Evolutionary conservation across 2,113 vertebrate species (phyloP).

Genomic region (Myotis davidii): DNA sequence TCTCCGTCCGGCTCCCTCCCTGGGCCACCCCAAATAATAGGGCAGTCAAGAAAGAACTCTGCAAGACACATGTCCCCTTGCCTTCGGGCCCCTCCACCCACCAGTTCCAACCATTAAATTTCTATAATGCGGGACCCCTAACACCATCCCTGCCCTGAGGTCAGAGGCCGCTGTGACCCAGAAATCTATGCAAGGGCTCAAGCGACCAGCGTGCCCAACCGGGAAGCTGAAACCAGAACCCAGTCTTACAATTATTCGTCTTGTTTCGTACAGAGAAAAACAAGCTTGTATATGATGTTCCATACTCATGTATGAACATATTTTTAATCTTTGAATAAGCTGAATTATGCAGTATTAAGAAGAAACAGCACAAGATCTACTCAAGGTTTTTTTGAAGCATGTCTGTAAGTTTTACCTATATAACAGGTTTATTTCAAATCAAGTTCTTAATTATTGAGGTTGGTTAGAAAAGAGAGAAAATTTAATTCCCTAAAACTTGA

Average conservation of each 20-base stretch:
- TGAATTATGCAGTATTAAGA: neutral
- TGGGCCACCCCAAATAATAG: neutral
- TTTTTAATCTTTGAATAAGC: conserved; percentile 11
- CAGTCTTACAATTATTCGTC: neutral
- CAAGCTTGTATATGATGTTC: neutral
- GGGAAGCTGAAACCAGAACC: neutral
- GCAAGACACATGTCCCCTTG: neutral
- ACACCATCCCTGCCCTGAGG: neutral
- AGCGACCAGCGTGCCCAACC: rapidly evolving
- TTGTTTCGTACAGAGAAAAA: conserved; percentile 11
- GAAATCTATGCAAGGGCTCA: neutral
- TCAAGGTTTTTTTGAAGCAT: neutral
- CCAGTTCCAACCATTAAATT: neutral
- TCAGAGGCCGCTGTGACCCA: neutral
- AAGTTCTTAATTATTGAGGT: conserved; percentile 54
- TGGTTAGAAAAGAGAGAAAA: conserved; percentile 39
- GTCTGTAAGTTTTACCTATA: conserved; percentile 33
- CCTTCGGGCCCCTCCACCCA: neutral
- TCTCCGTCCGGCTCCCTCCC: neutral
- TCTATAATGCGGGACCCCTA: neutral
- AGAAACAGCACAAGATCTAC: neutral
- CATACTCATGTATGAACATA: neutral
- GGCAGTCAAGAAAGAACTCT: neutral
- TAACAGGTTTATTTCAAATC: neutral
- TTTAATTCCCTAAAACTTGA: conserved; percentile 6